A percentile compares a stretch with the other conserved stretches of the same genome.
Conservation (phyloP, 2,888 invertebrate genomes). For the Rhaphigaster nebulosa region DNA sequence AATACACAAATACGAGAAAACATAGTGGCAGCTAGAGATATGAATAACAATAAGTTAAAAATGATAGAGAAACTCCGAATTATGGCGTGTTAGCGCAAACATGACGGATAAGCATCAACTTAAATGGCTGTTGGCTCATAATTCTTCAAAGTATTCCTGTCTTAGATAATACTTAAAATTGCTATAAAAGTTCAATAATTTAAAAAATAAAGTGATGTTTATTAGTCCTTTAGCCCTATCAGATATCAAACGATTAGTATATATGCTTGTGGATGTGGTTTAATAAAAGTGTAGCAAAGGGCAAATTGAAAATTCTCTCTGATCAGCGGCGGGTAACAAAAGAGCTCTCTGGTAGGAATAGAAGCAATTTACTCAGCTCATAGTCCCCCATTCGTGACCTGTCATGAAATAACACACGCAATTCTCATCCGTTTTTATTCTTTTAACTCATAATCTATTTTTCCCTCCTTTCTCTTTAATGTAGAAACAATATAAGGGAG, state of each 20-base stretch:
- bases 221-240: not conserved
- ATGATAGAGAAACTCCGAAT: no score
- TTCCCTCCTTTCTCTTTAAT: not conserved
- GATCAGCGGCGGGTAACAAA: not conserved
- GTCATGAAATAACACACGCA: slow-evolving; percentile 7
- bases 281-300: not conserved
- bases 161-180: no score
- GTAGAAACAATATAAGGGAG: not conserved
- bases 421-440: slow-evolving; percentile 20
- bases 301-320: slow-evolving; percentile 40
- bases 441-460: slow-evolving; percentile 39
- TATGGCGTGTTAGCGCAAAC: no score
- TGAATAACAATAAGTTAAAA: no score
- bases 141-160: no score
- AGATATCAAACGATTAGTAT: not conserved
- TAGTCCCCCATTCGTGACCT: not conserved
- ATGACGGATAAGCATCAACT: not conserved
- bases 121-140: not conserved
- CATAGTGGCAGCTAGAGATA: no score
- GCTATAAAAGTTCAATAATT: not conserved
- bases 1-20: no score
- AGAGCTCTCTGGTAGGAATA: slow-evolving; percentile 1
- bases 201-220: not conserved
- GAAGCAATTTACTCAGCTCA: slow-evolving; percentile 30
- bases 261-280: not conserved